phyloP scores from a whole-genome alignment of 2,888 invertebrate species.

The Rhodophaea formosa region DNA sequence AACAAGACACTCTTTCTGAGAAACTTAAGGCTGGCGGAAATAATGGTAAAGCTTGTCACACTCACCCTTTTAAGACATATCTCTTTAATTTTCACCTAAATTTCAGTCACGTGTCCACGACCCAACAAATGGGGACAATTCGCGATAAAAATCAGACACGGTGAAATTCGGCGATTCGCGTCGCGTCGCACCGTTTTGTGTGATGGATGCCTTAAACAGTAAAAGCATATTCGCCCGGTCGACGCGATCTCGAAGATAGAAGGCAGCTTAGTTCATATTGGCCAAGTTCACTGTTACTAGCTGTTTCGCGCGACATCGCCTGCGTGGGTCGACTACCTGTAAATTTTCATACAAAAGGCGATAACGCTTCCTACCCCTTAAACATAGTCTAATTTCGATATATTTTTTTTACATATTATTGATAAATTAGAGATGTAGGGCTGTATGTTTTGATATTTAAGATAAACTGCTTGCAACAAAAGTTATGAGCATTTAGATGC shows the following conservation, averaged over 20 bases:
- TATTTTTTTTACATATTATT: too few species aligned
- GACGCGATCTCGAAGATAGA: constrained; percentile 15
- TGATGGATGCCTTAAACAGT: constrained; percentile 20
- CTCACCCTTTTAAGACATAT: not conserved
- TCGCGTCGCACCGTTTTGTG: constrained; percentile 19
- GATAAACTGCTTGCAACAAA: too few species aligned
- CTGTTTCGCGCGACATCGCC: too few species aligned
- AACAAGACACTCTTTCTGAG: too few species aligned
- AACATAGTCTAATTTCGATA: too few species aligned
- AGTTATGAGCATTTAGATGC: too few species aligned
- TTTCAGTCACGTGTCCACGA: constrained; percentile 10
- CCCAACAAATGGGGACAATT: constrained; percentile 13
- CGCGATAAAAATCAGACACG: constrained; percentile 18
- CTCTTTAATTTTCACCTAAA: constrained; percentile 7
- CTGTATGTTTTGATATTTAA: too few species aligned
- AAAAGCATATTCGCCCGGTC: constrained; percentile 18
- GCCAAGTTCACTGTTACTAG: not conserved
- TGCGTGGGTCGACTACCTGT: too few species aligned
- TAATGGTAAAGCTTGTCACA: not conserved
- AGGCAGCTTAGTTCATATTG: not conserved
- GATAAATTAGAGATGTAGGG: too few species aligned
- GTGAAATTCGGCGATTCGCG: constrained; percentile 9
- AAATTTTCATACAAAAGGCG: too few species aligned
- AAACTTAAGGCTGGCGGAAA: not conserved
- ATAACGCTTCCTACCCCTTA: too few species aligned